These are phyloP conservation scores for Masticophis lateralis DNA, from an alignment of 2,797 vertebrate genomes.

Conservation along the genomic window DNA sequence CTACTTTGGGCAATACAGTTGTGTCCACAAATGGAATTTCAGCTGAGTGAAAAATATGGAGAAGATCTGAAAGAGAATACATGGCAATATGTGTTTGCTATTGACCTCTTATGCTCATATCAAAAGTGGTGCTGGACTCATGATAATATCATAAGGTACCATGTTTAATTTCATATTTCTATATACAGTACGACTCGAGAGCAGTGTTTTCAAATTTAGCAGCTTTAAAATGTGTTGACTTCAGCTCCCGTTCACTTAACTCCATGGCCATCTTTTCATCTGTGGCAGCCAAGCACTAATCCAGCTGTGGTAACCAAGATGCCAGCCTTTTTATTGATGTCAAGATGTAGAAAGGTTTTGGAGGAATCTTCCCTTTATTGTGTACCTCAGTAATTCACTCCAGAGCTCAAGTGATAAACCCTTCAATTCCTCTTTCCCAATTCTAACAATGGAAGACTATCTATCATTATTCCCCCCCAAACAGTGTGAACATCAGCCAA, in stretches of 20 bases:
- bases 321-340: not conserved
- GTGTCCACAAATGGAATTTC: slow-evolving; percentile 78
- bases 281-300: not conserved
- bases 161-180: not conserved
- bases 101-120: slow-evolving; percentile 86
- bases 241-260: not conserved
- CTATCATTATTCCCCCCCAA: not conserved
- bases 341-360: not conserved
- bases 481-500: not conserved
- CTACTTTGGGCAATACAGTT: slow-evolving; percentile 79
- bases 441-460: not conserved
- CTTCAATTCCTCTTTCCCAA: not conserved
- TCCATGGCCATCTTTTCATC: not conserved
- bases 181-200: not conserved
- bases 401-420: not conserved
- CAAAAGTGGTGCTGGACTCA: slow-evolving; percentile 91
- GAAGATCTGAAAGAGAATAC: slow-evolving; percentile 79
- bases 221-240: not conserved
- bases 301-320: not conserved
- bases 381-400: not conserved
- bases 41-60: slow-evolving; percentile 76
- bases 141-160: slow-evolving; percentile 82
- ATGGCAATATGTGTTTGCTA: slow-evolving; percentile 85
- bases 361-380: not conserved
- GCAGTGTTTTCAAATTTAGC: not conserved